Evolutionary conservation across 2,888 invertebrate species (phyloP).

Genomic region (Furcula furcula): DNA sequence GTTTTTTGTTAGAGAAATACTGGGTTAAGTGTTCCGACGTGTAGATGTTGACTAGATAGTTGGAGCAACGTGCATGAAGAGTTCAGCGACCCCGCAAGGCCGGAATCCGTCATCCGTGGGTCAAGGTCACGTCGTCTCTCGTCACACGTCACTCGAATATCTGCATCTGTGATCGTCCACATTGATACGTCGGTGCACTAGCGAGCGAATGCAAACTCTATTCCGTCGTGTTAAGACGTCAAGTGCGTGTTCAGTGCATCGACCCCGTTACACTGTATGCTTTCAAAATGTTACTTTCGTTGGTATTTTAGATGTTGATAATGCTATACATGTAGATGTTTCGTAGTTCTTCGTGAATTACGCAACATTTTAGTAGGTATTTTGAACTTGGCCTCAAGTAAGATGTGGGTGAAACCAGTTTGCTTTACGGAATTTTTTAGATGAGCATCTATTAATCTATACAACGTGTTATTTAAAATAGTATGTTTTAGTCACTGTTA

Average conservation of each 20-base stretch:
- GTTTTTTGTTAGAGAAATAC: conserved; percentile 25
- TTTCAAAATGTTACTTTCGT: conserved; percentile 67
- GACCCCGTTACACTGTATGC: conserved; percentile 60
- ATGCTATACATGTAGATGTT: conserved; percentile 38
- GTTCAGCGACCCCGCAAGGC: conserved; percentile 75
- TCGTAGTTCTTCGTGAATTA: conserved; percentile 30
- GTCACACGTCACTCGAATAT: conserved; percentile 66
- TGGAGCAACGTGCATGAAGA: conserved; percentile 50
- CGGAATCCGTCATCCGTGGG: conserved; percentile 75
- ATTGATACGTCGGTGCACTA: conserved; percentile 56
- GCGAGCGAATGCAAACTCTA: conserved; percentile 52
- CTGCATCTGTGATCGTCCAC: conserved; percentile 77
- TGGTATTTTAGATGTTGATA: conserved; percentile 56
- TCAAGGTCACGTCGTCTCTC: conserved; percentile 70
- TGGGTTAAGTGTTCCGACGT: conserved; percentile 33
- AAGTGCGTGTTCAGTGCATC: conserved; percentile 69
- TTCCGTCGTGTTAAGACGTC: conserved; percentile 49
- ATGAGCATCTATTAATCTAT: no score
- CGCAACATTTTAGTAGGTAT: conserved; percentile 20
- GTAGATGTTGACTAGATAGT: conserved; percentile 52
- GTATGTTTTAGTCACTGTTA: not conserved
- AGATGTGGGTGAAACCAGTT: conserved; percentile 6
- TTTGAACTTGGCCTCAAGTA: conserved; percentile 17
- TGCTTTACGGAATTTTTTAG: conserved; percentile 8
- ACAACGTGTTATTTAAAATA: no score